Conservation (phyloP, 2,113 vertebrate species). For the Artemisiospiza belli region DNA sequence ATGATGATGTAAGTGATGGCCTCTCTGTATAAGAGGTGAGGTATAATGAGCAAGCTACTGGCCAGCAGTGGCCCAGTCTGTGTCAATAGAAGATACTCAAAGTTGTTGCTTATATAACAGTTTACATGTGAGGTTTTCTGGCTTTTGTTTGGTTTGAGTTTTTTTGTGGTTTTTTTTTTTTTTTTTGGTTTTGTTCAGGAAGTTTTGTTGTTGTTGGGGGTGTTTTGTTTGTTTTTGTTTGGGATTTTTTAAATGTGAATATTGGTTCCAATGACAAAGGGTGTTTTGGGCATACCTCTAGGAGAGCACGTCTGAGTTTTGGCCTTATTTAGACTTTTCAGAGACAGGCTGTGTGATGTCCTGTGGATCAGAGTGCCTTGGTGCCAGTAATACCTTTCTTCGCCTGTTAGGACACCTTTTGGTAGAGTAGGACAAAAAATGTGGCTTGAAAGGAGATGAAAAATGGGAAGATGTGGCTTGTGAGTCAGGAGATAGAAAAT, state of each 20-base stretch:
- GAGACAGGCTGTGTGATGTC: neutral
- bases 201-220: neutral
- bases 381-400: neutral
- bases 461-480: neutral
- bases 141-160: neutral
- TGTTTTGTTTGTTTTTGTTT: neutral
- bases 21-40: neutral
- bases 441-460: neutral
- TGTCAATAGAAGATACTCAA: neutral
- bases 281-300: accelerated
- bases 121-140: neutral
- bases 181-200: neutral
- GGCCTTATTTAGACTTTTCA: neutral
- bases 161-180: neutral
- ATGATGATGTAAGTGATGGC: neutral
- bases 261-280: neutral
- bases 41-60: neutral
- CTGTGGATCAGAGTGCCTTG: neutral
- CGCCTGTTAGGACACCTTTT: neutral
- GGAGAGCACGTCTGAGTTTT: neutral
- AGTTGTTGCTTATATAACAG: neutral
- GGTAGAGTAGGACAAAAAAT: neutral
- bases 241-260: neutral
- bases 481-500: neutral
- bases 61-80: accelerated